Evolutionary conservation across 2,113 vertebrate species (phyloP).

Genomic region (Festucalex cinctus): DNA sequence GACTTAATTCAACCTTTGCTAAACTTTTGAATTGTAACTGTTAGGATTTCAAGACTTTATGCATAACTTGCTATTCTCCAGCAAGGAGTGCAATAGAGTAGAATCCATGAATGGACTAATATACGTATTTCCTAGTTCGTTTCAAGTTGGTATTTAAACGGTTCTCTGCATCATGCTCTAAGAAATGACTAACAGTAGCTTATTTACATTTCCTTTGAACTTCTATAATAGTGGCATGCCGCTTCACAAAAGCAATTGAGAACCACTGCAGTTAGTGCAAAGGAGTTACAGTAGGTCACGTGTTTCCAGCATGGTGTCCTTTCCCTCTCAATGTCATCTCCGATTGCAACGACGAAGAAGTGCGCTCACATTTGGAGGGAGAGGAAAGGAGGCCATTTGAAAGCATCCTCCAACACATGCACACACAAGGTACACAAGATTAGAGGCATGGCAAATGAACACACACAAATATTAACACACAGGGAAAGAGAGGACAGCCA

Average conservation of each 20-base stretch:
- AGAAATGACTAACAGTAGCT: neutral
- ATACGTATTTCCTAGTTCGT: no score
- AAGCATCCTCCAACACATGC: conserved; percentile 51
- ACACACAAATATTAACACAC: conserved; percentile 48
- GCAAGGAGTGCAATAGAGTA: no score
- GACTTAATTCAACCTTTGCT: no score
- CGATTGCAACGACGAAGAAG: neutral
- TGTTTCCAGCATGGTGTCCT: conserved; percentile 40
- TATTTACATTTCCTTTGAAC: neutral
- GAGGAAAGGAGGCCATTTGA: conserved; percentile 57
- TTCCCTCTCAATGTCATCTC: conserved; percentile 25
- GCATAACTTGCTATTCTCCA: no score
- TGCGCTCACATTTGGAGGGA: conserved; percentile 6
- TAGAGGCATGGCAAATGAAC: conserved; percentile 58
- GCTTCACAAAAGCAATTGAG: neutral
- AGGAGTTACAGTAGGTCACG: neutral
- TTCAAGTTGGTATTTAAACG: no score
- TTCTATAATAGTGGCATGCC: neutral
- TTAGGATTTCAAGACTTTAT: no score
- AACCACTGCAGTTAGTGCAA: neutral
- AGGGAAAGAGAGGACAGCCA: conserved; percentile 72
- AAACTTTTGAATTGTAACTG: no score
- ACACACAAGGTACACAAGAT: conserved; percentile 42
- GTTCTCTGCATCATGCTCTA: no score
- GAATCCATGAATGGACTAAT: no score